Evolutionary conservation across 1,140 invertebrate genomes (phyloP).

Genomic region (Diprion similis): DNA sequence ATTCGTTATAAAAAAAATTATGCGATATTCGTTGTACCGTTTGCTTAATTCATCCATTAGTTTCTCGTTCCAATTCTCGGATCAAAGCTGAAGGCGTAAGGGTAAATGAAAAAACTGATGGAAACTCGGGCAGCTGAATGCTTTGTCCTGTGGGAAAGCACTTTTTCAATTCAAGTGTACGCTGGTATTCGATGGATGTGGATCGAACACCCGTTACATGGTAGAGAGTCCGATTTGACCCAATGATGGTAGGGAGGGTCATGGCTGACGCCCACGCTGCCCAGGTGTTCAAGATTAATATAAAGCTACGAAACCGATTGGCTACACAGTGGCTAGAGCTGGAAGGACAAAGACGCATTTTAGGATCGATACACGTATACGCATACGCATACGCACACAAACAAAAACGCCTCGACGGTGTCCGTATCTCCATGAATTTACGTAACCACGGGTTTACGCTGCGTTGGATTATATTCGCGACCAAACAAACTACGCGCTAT

Average conservation of each 20-base stretch:
- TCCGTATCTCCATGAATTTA: neutral
- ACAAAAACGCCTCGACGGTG: neutral
- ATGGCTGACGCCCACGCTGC: conserved; percentile 32
- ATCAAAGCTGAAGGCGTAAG: no score
- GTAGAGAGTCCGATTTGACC: conserved; percentile 11
- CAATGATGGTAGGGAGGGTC: conserved; percentile 24
- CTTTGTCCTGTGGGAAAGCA: neutral
- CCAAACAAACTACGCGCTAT: no score
- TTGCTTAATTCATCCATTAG: neutral
- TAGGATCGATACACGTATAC: neutral
- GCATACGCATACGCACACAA: no score
- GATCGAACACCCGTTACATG: conserved; percentile 10
- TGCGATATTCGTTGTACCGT: no score
- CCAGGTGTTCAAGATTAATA: conserved; percentile 49
- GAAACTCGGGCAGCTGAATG: neutral
- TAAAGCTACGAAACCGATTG: conserved; percentile 35
- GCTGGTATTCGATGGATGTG: neutral
- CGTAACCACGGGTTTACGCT: neutral
- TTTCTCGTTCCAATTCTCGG: no score
- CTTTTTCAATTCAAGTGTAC: neutral
- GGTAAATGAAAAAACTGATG: no score
- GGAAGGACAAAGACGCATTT: conserved; percentile 9
- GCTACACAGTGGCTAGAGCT: conserved; percentile 23
- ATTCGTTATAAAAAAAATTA: no score
- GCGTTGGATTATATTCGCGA: neutral